phyloP scores from a whole-genome alignment of 2,797 vertebrate species.

The Thalassophryne amazonica region DNA sequence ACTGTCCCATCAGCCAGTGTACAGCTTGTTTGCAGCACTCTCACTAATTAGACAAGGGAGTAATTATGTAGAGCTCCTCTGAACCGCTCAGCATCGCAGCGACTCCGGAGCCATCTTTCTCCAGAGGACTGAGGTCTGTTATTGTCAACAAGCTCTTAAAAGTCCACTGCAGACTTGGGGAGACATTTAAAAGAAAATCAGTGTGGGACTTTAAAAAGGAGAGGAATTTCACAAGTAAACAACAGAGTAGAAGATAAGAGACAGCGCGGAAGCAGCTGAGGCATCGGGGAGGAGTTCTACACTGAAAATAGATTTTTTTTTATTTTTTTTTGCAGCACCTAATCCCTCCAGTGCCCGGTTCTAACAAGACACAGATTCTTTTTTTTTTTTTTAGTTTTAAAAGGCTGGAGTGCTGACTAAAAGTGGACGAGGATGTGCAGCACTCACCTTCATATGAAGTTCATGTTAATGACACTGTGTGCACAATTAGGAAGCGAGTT shows the following conservation, averaged over 20 bases:
- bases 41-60: conserved; percentile 85
- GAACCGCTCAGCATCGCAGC: conserved; percentile 52
- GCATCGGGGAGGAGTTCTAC: conserved; percentile 25
- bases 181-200: conserved; percentile 39
- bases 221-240: conserved; percentile 50
- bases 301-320: conserved; percentile 34
- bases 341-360: conserved; percentile 19
- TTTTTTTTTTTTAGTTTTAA: conserved; percentile 44
- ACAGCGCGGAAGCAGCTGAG: conserved; percentile 34
- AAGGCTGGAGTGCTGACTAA: conserved; percentile 42
- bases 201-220: conserved; percentile 40
- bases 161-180: conserved; percentile 49
- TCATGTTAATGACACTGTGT: too few species aligned
- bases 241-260: conserved; percentile 44
- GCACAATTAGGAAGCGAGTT: too few species aligned
- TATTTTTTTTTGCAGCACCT: not conserved
- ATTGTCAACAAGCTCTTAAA: conserved; percentile 66
- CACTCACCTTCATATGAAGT: conserved; percentile 27
- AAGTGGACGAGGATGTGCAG: conserved; percentile 36
- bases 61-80: conserved; percentile 77
- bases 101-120: conserved; percentile 42
- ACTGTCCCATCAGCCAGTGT: conserved; percentile 81
- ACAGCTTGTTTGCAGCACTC: conserved; percentile 79
- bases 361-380: conserved; percentile 26
- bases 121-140: conserved; percentile 56